Base-by-base conservation (phyloP, 2,888 invertebrate genomes). In the Macaria notata region DNA sequence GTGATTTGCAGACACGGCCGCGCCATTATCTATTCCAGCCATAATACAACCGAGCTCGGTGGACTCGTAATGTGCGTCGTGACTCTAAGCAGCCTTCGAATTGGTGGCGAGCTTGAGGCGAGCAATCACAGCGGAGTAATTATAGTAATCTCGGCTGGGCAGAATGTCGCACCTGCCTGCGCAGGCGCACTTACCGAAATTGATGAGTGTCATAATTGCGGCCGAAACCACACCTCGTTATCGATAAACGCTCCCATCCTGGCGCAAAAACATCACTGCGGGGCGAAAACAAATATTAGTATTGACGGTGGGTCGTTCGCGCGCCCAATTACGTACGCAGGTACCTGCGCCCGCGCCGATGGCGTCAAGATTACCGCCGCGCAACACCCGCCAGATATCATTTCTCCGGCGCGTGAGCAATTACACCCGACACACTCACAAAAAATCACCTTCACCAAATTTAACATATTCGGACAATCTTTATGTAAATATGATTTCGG, bases 241-340 rank as follows among this genome's bases (percentile, higher is more conserved):
- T 72, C 69, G 76, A 78, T 79, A 81, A 81, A 80, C 73, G 78
- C 66, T 76, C 63, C 65, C 73, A 69, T 72, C 69, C 71, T 64
- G 61, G 45, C 54, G 66, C 71, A 76, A 77, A 76, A 75, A 75
- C 73, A 70, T 65, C 72, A 77, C 78, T 83, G 68, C 73, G 72
- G 79, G 80, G 83, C 82, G 82, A 84, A 87, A 88, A 86, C 87
- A 88, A 88, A 88, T 86, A 88, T 88, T 87, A 81, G 86, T 79
- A 84, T 83, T 84, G 80, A 76, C 75, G 79, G 75, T 73, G 79
- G 79, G 76, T 71, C 75, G 73, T 71, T 74, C 78, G 69, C 78
- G 72, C 78, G 69, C 74, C 70, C 74, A 78, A 82, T 82, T 81
- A 81, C 59, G 59, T 60, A 63, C 66, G 63, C 60, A 65, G 55